Conservation (phyloP, 2,113 vertebrate species). For the Oceanodroma tethys region DNA sequence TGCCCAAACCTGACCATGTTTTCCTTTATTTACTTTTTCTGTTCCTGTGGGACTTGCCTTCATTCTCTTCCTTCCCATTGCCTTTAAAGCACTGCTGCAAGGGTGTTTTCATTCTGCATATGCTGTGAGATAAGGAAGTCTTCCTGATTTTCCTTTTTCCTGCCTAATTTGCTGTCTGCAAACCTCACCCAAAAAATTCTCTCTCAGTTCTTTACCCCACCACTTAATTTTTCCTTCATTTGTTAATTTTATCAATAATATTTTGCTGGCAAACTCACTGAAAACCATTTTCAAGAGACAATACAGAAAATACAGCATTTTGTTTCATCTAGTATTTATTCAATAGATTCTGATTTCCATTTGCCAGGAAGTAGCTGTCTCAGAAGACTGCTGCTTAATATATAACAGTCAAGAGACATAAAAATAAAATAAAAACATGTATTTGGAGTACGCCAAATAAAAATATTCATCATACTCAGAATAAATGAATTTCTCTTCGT, state of each 20-base stretch:
- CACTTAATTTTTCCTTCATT: neutral
- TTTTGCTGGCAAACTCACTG: neutral
- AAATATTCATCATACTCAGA: neutral
- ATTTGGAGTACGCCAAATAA: neutral
- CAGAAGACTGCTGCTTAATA: neutral
- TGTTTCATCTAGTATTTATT: neutral
- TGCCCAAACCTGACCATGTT: neutral
- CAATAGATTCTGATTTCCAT: neutral
- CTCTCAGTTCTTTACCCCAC: neutral
- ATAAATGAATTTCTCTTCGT: neutral
- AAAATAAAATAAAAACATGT: neutral
- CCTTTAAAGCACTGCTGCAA: neutral
- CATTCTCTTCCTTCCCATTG: neutral
- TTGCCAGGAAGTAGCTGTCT: neutral
- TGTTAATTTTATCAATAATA: neutral
- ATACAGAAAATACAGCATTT: neutral
- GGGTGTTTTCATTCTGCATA: neutral
- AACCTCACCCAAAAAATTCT: neutral
- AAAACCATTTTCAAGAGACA: neutral
- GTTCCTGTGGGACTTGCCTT: neutral
- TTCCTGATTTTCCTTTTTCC: neutral
- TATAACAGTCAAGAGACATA: neutral
- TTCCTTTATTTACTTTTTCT: neutral
- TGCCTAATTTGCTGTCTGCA: neutral
- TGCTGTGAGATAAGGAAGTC: neutral